Evolutionary conservation across 2,888 invertebrate genomes (phyloP), one percentile per base, ranked within the genome.

Genomic region (Bellardia bayeri): DNA sequence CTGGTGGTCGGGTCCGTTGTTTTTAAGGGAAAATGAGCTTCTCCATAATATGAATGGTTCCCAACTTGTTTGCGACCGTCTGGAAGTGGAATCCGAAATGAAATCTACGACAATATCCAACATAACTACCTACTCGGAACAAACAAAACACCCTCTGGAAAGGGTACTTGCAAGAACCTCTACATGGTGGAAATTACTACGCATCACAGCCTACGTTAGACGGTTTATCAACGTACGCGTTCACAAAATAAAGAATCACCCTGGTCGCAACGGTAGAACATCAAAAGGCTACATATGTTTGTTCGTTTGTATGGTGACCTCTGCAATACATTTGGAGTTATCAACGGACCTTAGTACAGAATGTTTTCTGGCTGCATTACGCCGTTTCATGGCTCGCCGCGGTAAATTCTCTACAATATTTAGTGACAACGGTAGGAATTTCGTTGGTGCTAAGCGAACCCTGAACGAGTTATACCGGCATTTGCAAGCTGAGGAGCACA

Each of bases 401-500:
- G 84, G 85, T 0, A 85, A 78, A 74, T 88, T 82, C 14, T 56
- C 68, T 0, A 58, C 78, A 33, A 84, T 88, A 5, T 88, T 71
- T 23, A 87, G 84, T 16, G 82, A 84, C 74, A 88, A 88, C 9
- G 87, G 87, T 1, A 83, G 69, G 9, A 88, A 87, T 16, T 88
- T 89, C 42, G 23, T 86, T 2, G 86, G 86, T 13, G 85, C 85
- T 7, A 83, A 81, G 11, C 82, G 88, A 2, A 66, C 33, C 3
- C 42, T 88, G 2, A 83, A 72, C 9, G 82, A 87, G n/a, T 78
- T 89, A 75, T 80, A 87, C 54, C 61, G 68, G 30, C 56, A 75
- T 1, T 14, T 66, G 3, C 45, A 64, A 13, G 54, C 56, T 11
- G 72, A 64, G 2, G 2, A 14, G 8, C 56, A 61, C 16, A 83